A percentile compares a stretch with the other conserved stretches of the same genome.
These are phyloP conservation scores for Periophthalmus magnuspinnatus DNA, from an alignment of 2,797 vertebrate species.

Conservation along the genomic window DNA sequence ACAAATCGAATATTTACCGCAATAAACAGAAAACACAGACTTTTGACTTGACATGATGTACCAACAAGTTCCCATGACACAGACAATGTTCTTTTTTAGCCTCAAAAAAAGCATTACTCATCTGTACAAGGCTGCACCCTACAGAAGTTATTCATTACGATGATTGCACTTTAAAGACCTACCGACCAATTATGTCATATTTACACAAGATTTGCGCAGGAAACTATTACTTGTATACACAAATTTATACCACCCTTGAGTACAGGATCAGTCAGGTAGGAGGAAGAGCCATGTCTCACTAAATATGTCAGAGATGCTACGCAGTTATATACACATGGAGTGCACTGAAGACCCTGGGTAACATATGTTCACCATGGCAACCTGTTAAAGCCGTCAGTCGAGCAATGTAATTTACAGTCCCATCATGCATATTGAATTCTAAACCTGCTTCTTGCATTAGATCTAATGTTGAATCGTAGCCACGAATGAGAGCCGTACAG, in stretches of 20 bases:
- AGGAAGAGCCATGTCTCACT: conserved; percentile 1
- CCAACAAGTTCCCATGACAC: conserved; percentile 50
- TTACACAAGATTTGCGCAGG: conserved; percentile 64
- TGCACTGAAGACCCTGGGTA: conserved; percentile 44
- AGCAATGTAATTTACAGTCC: conserved; percentile 39
- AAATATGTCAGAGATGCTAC: conserved; percentile 1
- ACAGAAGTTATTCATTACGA: conserved; percentile 73
- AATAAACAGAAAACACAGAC: conserved; percentile 40
- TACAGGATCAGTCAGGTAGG: conserved; percentile 20
- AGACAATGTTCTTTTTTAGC: conserved; percentile 47
- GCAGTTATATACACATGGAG: conserved; percentile 57
- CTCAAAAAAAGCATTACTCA: conserved; percentile 52
- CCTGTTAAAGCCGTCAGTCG: conserved; percentile 55
- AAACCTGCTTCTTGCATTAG: conserved; percentile 37
- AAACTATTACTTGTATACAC: conserved; percentile 65
- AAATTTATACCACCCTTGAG: conserved; percentile 35
- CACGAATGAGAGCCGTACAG: conserved; percentile 33
- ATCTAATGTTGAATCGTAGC: conserved; percentile 34
- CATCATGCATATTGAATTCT: conserved; percentile 38
- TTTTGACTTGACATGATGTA: conserved; percentile 33
- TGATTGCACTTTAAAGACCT: conserved; percentile 75
- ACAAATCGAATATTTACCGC: conserved; percentile 15
- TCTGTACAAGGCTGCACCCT: conserved; percentile 41
- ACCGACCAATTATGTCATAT: conserved; percentile 69
- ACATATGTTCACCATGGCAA: conserved; percentile 54